Base-by-base conservation (phyloP, 2,797 vertebrate species). In the Schizothorax lantsangensis region DNA sequence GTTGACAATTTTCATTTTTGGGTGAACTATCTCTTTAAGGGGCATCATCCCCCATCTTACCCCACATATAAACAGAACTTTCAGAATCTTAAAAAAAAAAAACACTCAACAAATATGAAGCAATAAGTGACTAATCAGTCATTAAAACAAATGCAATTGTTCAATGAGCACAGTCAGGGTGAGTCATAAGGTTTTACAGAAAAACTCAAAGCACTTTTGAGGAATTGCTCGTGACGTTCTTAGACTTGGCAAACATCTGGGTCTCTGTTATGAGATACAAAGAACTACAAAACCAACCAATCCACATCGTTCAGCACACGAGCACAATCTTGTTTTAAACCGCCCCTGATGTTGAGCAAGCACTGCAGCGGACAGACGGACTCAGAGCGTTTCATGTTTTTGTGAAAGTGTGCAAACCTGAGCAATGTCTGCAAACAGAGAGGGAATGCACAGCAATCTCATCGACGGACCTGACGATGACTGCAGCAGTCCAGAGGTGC, bases 401-500 rank as follows among this genome's bases (percentile, higher is more conserved):
- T 45, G 45, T 43, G 10, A n/a, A 17, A 45, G 81, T 59, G 79
- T 72, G 52, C 64, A 69, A 17, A 82, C 52, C 2, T 71, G 72
- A n/a, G 47, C 66, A 23, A 85, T 64, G 19, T 81, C 81, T 21
- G 26, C n/a, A 21, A 75, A 40, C 12, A 72, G 33, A 33, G 87
- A 86, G 11, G 81, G 52, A 17, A 85, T 88, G 74, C 72, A 88
- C 15, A 33, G 21, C 1, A 86, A 85, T 75, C 89, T 91, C 19
- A 90, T 89, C 7, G 88, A 90, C 6, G 64, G 52, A 11, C 72
- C 54, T 9, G 79, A 47, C 2, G 73, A 73, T 38, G 17, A 72
- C 17, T 21, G 11, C 40, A 23, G 12, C 40, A 54, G 3, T 73
- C 21, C 73, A 83, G 79, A 66, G 4, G 82, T 83, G 17, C 78